These are phyloP conservation scores for Chlorodrepanis virens DNA, from an alignment of 2,113 vertebrate species.

Conservation along the genomic window DNA sequence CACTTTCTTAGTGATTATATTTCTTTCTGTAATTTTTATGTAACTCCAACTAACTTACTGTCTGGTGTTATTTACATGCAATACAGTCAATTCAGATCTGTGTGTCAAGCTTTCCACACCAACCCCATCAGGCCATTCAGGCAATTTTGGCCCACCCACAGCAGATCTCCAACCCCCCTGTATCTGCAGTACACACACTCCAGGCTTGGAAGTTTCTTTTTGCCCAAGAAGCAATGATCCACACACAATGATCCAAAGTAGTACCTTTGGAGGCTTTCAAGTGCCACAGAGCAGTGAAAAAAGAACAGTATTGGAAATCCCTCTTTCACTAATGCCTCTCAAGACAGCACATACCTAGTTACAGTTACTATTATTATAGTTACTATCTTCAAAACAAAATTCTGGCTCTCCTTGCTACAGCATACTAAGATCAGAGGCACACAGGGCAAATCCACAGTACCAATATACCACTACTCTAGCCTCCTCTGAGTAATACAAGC, in stretches of 20 bases:
- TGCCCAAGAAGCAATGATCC: not conserved
- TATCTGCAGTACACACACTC: accelerated
- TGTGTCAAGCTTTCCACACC: not conserved
- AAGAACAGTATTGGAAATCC: accelerated
- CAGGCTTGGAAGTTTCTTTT: not conserved
- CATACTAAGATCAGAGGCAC: not conserved
- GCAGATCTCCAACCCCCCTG: accelerated
- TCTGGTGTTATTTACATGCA: not conserved
- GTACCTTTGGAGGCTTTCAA: not conserved
- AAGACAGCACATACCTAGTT: not conserved
- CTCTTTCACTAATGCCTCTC: not conserved
- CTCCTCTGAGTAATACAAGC: not conserved
- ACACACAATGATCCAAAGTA: not conserved
- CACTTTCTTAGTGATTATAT: not conserved
- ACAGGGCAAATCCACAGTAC: not conserved
- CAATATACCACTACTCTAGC: not conserved
- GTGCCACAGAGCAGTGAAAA: not conserved
- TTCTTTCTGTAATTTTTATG: accelerated
- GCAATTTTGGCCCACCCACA: not conserved
- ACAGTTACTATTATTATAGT: not conserved
- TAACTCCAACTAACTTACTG: not conserved
- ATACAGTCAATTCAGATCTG: not conserved
- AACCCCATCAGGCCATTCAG: accelerated
- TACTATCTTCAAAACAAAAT: not conserved
- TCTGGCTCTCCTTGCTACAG: not conserved